A percentile compares a stretch with the other conserved stretches of the same genome.
Conservation (phyloP, 2,797 vertebrate genomes). For the Sebastes steindachneri region DNA sequence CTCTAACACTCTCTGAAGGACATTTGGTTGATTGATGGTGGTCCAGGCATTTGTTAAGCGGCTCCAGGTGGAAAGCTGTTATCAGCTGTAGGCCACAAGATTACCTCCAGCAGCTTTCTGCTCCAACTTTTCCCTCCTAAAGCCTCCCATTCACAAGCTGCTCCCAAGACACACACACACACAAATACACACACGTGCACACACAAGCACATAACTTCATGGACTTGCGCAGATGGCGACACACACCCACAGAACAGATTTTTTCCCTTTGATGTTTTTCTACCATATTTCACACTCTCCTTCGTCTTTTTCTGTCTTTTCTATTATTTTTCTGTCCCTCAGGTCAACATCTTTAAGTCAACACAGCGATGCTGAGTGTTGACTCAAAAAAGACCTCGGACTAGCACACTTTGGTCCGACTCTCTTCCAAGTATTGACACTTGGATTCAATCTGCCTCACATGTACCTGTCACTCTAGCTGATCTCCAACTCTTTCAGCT, state of each 20-base stretch:
- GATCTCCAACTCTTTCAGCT: slow-evolving; percentile 35
- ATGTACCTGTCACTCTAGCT: slow-evolving; percentile 30
- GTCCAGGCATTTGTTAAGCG: slow-evolving; percentile 68
- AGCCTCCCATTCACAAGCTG: slow-evolving; percentile 66
- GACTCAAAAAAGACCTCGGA: slow-evolving; percentile 24
- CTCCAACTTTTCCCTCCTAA: slow-evolving; percentile 64
- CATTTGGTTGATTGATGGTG: slow-evolving; percentile 72
- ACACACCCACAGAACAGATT: slow-evolving; percentile 36
- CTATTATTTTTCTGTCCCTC: neutral
- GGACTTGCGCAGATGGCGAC: slow-evolving; percentile 15
- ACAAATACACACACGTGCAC: neutral
- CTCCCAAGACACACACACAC: slow-evolving; percentile 26
- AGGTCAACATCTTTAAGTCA: slow-evolving; percentile 42
- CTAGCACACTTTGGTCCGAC: neutral
- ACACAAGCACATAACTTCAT: neutral
- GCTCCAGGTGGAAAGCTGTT: slow-evolving; percentile 76
- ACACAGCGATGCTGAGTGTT: slow-evolving; percentile 12
- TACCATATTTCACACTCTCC: slow-evolving; percentile 14
- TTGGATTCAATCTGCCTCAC: slow-evolving; percentile 23
- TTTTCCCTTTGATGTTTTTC: slow-evolving; percentile 20
- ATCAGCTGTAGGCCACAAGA: slow-evolving; percentile 73
- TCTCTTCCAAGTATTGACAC: slow-evolving; percentile 20
- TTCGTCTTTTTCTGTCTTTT: slow-evolving; percentile 20
- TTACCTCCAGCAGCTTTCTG: slow-evolving; percentile 74
- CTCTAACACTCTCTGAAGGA: slow-evolving; percentile 32